Evolutionary conservation across 1,140 invertebrate species (phyloP).

Genomic region (Anadara kagoshimensis): DNA sequence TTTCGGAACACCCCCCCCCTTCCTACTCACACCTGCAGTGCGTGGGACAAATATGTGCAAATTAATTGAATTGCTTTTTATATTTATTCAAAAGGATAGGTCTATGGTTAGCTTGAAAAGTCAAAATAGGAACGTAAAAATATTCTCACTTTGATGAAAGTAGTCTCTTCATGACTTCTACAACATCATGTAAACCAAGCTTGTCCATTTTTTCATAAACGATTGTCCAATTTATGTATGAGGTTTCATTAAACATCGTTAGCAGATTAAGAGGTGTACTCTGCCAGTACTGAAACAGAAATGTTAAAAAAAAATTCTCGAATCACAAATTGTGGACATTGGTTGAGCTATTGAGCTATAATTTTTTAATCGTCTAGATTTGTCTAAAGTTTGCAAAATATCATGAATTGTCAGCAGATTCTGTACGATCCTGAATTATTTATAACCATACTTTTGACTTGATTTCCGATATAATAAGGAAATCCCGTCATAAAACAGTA

Average conservation of each 20-base stretch:
- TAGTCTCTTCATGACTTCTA: constrained; percentile 43
- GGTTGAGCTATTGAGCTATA: neutral
- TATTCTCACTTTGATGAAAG: constrained; percentile 29
- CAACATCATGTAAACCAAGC: constrained; percentile 44
- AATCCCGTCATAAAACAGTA: too few relatives aligned
- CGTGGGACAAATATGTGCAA: too few relatives aligned
- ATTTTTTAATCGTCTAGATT: too few relatives aligned
- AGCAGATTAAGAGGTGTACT: constrained; percentile 47
- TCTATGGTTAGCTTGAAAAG: too few relatives aligned
- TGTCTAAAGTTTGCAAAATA: neutral
- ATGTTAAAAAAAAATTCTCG: neutral
- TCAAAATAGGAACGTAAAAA: too few relatives aligned
- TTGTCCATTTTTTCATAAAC: constrained; percentile 45
- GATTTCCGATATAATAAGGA: too few relatives aligned
- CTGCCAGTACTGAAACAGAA: constrained; percentile 21
- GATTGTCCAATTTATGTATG: constrained; percentile 36
- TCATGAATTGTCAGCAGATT: neutral
- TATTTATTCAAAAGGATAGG: too few relatives aligned
- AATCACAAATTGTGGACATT: too few relatives aligned
- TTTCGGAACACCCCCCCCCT: too few relatives aligned
- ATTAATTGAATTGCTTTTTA: too few relatives aligned
- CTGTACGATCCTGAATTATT: neutral
- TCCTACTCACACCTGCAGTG: too few relatives aligned
- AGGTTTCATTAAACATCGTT: constrained; percentile 37
- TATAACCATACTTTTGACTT: too few relatives aligned